Evolutionary conservation across 2,888 invertebrate species (phyloP).

Genomic region (Sinelater perroti): DNA sequence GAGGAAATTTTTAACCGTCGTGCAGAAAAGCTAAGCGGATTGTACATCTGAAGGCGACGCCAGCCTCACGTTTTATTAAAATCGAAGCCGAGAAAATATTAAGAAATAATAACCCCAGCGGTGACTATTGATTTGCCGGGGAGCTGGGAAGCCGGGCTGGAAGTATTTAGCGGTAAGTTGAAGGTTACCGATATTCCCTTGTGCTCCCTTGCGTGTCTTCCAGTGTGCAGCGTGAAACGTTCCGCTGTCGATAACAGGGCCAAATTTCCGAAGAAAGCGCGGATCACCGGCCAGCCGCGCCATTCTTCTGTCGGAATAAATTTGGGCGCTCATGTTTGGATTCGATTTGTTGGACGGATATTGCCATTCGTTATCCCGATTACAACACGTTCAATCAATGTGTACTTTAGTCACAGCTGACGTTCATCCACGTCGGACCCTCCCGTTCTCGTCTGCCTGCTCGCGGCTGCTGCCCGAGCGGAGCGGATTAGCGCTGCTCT

Average conservation of each 20-base stretch:
- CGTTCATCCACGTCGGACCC: conserved; percentile 33
- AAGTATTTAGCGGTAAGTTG: too few relatives aligned
- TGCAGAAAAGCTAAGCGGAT: too few relatives aligned
- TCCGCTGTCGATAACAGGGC: conserved; percentile 5
- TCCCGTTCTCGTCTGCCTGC: conserved; percentile 25
- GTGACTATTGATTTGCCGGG: too few relatives aligned
- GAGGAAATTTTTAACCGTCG: too few relatives aligned
- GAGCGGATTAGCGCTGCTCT: conserved; percentile 21
- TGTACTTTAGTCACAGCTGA: conserved; percentile 39
- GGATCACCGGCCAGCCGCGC: conserved; percentile 8
- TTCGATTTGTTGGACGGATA: conserved; percentile 56
- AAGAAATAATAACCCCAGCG: too few relatives aligned
- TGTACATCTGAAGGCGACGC: too few relatives aligned
- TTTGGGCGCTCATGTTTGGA: conserved; percentile 45
- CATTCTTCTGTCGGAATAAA: conserved; percentile 27
- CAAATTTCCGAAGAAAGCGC: conserved; percentile 18
- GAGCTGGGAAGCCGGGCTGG: too few relatives aligned
- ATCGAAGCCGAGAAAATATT: too few relatives aligned
- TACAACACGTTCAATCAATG: conserved; percentile 51
- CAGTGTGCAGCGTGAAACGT: not conserved
- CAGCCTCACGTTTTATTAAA: too few relatives aligned
- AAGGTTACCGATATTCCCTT: not conserved
- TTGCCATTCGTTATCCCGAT: conserved; percentile 57
- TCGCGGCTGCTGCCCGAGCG: conserved; percentile 10
- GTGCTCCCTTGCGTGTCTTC: not conserved